Conservation (phyloP, 2,113 vertebrate species). For the Vimba vimba region DNA sequence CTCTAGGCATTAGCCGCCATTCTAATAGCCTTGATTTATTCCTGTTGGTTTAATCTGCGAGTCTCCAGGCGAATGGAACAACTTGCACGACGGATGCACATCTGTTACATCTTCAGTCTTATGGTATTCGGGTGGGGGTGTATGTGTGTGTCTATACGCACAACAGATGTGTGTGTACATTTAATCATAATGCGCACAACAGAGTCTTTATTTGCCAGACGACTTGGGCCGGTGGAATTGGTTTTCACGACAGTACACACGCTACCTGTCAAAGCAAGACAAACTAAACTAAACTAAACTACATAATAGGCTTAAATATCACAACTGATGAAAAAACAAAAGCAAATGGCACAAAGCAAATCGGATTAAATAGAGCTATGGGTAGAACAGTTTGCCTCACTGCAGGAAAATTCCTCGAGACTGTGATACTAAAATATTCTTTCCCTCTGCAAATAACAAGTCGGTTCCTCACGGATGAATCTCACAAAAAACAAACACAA, state of each 20-base stretch:
- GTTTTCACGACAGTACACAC: neutral
- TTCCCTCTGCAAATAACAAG: neutral
- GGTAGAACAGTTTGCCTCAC: conserved; percentile 1
- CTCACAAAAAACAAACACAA: neutral
- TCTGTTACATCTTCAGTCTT: conserved; percentile 48
- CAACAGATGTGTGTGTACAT: conserved; percentile 4
- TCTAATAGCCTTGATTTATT: conserved; percentile 61
- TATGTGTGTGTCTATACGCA: conserved; percentile 11
- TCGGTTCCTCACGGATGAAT: neutral
- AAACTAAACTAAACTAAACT: neutral
- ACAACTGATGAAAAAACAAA: conserved; percentile 19
- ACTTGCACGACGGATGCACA: conserved; percentile 47
- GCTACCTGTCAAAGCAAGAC: conserved; percentile 17
- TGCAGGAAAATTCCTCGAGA: neutral
- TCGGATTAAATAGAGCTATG: neutral
- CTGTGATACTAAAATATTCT: conserved; percentile 17
- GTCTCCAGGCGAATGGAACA: conserved; percentile 51
- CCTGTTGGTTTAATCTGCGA: conserved; percentile 58
- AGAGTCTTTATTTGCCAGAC: conserved; percentile 25
- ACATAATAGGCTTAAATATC: conserved; percentile 32
- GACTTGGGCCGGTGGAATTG: neutral
- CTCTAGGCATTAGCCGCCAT: conserved; percentile 42
- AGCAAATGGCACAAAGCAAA: conserved; percentile 26
- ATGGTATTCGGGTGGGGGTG: neutral
- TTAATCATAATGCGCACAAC: conserved; percentile 26